Evolutionary conservation across 2,888 invertebrate species (phyloP).

Genomic region (Ophion obscuratus): DNA sequence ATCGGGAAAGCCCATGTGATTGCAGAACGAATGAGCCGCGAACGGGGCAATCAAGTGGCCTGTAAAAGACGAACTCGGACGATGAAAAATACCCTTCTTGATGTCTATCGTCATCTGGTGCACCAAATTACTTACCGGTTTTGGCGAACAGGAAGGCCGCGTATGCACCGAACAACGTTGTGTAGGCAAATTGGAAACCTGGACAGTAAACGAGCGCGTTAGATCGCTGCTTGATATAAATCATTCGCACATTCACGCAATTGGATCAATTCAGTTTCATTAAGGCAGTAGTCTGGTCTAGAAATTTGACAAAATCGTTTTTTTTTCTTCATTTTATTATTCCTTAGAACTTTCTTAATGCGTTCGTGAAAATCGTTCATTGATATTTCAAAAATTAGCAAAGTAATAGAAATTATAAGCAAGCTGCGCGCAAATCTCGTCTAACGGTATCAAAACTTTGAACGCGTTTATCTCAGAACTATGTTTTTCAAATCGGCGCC

Average conservation of each 20-base stretch:
- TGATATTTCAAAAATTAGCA: too few species aligned
- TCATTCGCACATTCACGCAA: neutral
- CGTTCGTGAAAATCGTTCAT: too few species aligned
- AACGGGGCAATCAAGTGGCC: slow-evolving; percentile 96
- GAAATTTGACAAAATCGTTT: too few species aligned
- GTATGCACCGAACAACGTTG: slow-evolving; percentile 97
- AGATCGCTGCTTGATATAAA: neutral
- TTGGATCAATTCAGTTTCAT: too few species aligned
- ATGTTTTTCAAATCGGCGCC: too few species aligned
- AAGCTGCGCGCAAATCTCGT: too few species aligned
- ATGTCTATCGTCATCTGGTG: neutral
- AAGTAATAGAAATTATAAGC: too few species aligned
- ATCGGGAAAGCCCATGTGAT: slow-evolving; percentile 98
- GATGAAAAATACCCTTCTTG: neutral
- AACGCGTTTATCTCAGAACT: too few species aligned
- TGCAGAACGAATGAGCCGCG: slow-evolving; percentile 96
- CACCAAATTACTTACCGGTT: slow-evolving; percentile 88
- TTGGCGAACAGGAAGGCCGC: slow-evolving; percentile 96
- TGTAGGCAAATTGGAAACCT: slow-evolving; percentile 96
- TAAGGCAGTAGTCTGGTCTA: too few species aligned
- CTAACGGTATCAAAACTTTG: too few species aligned
- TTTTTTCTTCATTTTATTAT: too few species aligned
- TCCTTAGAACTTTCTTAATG: too few species aligned
- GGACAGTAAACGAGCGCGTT: slow-evolving; percentile 53
- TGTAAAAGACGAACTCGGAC: slow-evolving; percentile 74